A percentile compares a stretch with the other conserved stretches of the same genome.
Conservation (phyloP, 2,113 vertebrate genomes). For the Mungos mungo region DNA sequence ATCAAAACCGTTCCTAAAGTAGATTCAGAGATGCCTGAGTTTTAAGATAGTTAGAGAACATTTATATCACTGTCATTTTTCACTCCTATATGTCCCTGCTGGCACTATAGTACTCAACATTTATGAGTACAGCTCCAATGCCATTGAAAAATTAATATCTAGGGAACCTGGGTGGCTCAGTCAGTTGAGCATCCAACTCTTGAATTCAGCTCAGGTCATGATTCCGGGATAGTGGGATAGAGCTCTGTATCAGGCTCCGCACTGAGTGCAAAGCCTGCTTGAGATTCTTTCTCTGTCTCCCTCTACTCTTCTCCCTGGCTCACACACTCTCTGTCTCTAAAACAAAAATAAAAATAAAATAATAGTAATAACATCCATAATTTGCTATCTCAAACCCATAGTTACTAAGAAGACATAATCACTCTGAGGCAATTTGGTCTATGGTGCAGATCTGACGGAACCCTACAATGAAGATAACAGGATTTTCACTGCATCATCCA, state of each 20-base stretch:
- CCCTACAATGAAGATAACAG: not conserved
- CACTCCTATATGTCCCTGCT: not conserved
- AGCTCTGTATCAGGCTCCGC: too few relatives aligned
- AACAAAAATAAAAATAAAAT: too few relatives aligned
- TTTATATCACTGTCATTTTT: not conserved
- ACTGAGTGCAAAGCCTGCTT: too few relatives aligned
- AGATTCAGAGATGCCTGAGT: not conserved
- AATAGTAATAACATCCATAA: not conserved
- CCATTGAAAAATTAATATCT: not conserved
- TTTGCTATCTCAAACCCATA: not conserved
- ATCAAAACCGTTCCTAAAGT: not conserved
- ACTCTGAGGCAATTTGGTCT: not conserved
- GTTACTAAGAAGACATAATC: not conserved
- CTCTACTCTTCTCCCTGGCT: too few relatives aligned
- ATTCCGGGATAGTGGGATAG: too few relatives aligned
- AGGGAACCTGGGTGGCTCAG: too few relatives aligned
- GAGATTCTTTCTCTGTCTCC: too few relatives aligned
- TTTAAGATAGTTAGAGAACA: constrained; percentile 17
- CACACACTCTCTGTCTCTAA: too few relatives aligned
- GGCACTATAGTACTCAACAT: not conserved
- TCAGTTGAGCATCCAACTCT: too few relatives aligned
- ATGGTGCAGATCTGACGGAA: not conserved
- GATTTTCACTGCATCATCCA: not conserved
- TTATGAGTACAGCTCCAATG: not conserved
- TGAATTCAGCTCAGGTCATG: too few relatives aligned